Conservation (phyloP, 2,113 vertebrate genomes). For the Percopsis transmontana region DNA sequence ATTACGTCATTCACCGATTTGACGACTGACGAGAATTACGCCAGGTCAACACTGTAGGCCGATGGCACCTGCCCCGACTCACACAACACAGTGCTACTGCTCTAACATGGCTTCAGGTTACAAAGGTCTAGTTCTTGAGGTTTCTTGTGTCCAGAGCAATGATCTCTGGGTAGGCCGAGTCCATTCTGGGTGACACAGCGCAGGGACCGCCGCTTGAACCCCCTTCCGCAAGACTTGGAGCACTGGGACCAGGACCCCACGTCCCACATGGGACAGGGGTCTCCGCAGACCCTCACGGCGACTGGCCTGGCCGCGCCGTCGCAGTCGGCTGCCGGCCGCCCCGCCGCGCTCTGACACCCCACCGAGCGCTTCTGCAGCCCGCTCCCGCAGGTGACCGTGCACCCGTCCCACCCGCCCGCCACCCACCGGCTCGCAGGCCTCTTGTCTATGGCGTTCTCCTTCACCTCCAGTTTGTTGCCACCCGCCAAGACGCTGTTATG, state of each 20-base stretch:
- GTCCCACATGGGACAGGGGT: constrained; percentile 90
- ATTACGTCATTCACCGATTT: too few species aligned
- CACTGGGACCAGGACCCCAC: constrained; percentile 87
- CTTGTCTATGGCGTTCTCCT: constrained; percentile 72
- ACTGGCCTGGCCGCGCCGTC: constrained; percentile 73
- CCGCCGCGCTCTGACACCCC: constrained; percentile 81
- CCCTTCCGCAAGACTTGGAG: constrained; percentile 91
- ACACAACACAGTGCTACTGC: neutral
- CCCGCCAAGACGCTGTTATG: constrained; percentile 84
- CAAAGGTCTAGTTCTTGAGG: constrained; percentile 98
- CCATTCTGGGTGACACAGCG: constrained; percentile 77
- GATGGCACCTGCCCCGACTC: neutral
- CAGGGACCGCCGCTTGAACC: constrained; percentile 87
- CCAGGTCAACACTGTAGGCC: too few species aligned
- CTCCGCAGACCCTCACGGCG: constrained; percentile 82
- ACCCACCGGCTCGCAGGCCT: constrained; percentile 82
- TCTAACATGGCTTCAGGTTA: constrained; percentile 83
- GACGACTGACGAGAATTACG: too few species aligned
- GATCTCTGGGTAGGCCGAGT: constrained; percentile 83
- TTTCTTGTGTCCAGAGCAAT: constrained; percentile 87
- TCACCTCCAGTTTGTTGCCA: constrained; percentile 64
- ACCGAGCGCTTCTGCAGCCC: constrained; percentile 88
- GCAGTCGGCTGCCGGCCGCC: constrained; percentile 77
- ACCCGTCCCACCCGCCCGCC: constrained; percentile 84
- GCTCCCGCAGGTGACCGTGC: constrained; percentile 84